Percentiles rank a stretch among this genome's conserved stretches.
phyloP scores from a whole-genome alignment of 2,888 invertebrate species.

The Scaptomyza polygonia region DNA sequence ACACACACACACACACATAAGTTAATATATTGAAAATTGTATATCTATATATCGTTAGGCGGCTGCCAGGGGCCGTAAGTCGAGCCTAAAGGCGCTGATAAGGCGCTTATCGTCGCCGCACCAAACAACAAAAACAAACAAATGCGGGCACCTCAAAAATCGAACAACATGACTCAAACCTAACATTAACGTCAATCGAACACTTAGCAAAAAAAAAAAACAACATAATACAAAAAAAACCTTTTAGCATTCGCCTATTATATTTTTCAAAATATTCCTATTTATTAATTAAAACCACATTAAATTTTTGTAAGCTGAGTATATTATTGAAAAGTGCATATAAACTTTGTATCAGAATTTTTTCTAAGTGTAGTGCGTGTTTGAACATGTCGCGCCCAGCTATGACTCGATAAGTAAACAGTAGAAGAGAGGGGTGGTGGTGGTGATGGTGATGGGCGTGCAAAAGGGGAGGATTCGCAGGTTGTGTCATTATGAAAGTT shows the following conservation, averaged over 20 bases:
- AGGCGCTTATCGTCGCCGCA: constrained; percentile 31
- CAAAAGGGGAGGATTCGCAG: background rate
- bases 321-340: background rate
- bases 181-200: constrained; percentile 9
- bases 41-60: constrained; percentile 21
- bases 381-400: constrained; percentile 43
- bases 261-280: background rate
- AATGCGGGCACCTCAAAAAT: constrained; percentile 34
- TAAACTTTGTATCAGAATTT: background rate
- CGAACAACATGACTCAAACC: constrained; percentile 28
- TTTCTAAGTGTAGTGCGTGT: constrained; percentile 24
- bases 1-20: background rate
- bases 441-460: background rate
- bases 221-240: background rate
- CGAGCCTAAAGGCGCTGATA: constrained; percentile 28
- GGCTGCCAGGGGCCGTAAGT: constrained; percentile 5
- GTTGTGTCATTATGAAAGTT: background rate
- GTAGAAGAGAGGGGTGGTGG: background rate
- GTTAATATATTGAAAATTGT: background rate
- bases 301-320: background rate
- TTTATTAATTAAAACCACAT: background rate
- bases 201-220: background rate
- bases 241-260: background rate
- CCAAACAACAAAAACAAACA: constrained; percentile 26
- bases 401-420: constrained; percentile 32